Conservation (phyloP, 2,797 vertebrate genomes). For the Danionella dracula region DNA sequence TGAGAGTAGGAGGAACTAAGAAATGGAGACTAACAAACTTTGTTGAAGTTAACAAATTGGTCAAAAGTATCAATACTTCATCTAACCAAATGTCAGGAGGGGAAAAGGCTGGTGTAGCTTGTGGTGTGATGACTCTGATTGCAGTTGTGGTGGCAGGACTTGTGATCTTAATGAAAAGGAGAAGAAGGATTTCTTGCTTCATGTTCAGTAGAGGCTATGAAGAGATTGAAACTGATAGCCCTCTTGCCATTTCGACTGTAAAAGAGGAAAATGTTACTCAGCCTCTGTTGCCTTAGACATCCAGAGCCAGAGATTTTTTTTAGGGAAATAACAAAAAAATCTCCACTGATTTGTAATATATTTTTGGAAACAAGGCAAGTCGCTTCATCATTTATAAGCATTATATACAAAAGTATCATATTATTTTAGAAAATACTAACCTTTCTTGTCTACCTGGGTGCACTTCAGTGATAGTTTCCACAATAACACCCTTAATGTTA, state of each 20-base stretch:
- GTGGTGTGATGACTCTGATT: slow-evolving; percentile 57
- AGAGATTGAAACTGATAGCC: not conserved
- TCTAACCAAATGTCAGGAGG: slow-evolving; percentile 35
- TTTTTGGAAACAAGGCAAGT: no score
- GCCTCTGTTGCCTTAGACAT: not conserved
- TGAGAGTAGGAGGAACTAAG: slow-evolving; percentile 68
- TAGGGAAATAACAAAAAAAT: not conserved
- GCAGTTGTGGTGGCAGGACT: slow-evolving; percentile 45
- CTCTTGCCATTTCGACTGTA: not conserved
- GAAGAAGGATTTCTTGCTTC: slow-evolving; percentile 10
- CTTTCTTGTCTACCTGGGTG: no score
- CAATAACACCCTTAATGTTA: no score
- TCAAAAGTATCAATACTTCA: slow-evolving; percentile 30
- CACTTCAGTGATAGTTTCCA: no score
- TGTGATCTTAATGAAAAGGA: slow-evolving; percentile 53
- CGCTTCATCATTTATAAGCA: no score
- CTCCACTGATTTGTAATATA: no score
- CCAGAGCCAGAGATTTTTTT: not conserved
- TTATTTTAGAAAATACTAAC: no score
- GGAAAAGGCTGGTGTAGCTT: slow-evolving; percentile 54
- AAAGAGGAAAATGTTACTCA: not conserved
- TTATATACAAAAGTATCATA: no score
- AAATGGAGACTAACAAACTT: slow-evolving; percentile 69
- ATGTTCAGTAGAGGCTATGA: not conserved
- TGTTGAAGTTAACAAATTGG: slow-evolving; percentile 52